Evolutionary conservation across 2,797 vertebrate species (phyloP).

Genomic region (Neosalanx taihuensis): DNA sequence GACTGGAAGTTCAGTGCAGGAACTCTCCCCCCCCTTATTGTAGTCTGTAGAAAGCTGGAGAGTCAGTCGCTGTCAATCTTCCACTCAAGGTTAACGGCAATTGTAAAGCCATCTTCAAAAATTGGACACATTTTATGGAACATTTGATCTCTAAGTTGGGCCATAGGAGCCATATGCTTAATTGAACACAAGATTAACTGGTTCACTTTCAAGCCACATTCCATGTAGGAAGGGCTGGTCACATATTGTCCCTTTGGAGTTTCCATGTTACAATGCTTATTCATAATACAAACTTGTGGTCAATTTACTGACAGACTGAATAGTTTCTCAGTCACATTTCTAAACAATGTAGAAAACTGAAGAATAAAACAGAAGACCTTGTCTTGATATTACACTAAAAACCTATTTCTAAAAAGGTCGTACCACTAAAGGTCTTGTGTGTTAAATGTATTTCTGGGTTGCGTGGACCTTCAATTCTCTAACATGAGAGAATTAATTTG

Average conservation of each 20-base stretch:
- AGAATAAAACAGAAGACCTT: too few relatives aligned
- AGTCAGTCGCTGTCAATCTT: conserved; percentile 33
- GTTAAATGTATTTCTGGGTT: too few relatives aligned
- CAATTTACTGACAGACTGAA: too few relatives aligned
- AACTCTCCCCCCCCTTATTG: background rate
- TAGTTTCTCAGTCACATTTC: too few relatives aligned
- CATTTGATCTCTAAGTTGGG: conserved; percentile 30
- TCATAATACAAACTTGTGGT: background rate
- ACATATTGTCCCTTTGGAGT: background rate
- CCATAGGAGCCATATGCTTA: conserved; percentile 31
- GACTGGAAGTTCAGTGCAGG: background rate
- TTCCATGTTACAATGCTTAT: background rate
- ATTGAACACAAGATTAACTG: conserved; percentile 40
- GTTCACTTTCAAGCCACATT: conserved; percentile 10
- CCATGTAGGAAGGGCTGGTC: background rate
- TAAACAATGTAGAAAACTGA: too few relatives aligned
- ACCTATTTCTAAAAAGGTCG: too few relatives aligned
- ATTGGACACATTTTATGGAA: conserved; percentile 47
- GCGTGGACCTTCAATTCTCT: too few relatives aligned
- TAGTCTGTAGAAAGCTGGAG: conserved; percentile 1
- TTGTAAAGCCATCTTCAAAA: conserved; percentile 47
- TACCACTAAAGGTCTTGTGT: too few relatives aligned
- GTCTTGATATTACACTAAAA: too few relatives aligned
- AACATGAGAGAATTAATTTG: too few relatives aligned
- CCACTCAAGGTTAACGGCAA: conserved; percentile 49